Conservation (phyloP, 2,797 vertebrate genomes). For the Cossypha dichroa region DNA sequence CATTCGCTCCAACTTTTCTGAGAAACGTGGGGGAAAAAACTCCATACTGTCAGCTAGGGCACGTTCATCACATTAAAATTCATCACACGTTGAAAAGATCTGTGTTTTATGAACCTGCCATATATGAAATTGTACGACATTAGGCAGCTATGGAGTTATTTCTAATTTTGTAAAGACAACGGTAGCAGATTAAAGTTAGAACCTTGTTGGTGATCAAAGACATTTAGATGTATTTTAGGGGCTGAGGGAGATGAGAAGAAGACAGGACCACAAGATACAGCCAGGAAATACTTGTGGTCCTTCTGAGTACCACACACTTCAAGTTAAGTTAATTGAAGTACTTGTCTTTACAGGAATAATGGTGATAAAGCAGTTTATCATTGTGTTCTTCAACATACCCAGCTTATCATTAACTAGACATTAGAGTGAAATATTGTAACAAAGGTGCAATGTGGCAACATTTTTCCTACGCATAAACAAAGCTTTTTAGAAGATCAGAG, state of each 20-base stretch:
- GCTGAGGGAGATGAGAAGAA: neutral
- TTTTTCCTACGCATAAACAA: neutral
- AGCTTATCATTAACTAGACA: neutral
- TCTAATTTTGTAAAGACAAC: neutral
- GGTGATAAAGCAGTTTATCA: neutral
- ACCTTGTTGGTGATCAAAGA: neutral
- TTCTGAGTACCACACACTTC: neutral
- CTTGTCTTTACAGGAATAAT: neutral
- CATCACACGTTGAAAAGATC: fast-evolving
- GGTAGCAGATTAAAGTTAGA: neutral
- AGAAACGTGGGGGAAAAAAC: fast-evolving
- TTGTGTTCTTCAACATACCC: neutral
- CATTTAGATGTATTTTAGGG: neutral
- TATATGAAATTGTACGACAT: neutral
- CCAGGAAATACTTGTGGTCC: neutral
- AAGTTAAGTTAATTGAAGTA: neutral
- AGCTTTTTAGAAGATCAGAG: neutral
- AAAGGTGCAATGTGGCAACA: neutral
- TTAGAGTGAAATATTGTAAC: neutral
- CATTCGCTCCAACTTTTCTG: neutral
- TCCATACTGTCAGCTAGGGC: neutral
- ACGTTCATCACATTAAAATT: neutral
- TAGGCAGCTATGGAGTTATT: neutral
- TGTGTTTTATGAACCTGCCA: neutral
- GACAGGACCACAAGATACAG: neutral